A percentile compares a stretch with the other conserved stretches of the same genome.
phyloP scores from a whole-genome alignment of 2,888 invertebrate species.

The Creontiades dilutus region DNA sequence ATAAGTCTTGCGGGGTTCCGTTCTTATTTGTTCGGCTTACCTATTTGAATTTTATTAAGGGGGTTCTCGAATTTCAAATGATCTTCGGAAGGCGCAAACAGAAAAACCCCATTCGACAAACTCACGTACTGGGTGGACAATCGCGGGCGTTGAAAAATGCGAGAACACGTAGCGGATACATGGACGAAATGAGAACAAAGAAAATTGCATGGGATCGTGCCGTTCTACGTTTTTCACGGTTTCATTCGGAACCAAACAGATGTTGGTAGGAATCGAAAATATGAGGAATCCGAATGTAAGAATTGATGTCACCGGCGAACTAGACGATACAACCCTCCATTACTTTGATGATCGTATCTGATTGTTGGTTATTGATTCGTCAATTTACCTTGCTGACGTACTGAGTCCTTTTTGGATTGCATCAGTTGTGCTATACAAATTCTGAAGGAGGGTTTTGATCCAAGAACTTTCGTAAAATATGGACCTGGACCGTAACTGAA shows the following conservation, averaged over 20 bases:
- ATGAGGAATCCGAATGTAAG: too few relatives aligned
- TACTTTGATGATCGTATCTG: too few relatives aligned
- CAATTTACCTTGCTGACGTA: too few relatives aligned
- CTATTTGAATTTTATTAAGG: neutral
- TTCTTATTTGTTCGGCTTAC: neutral
- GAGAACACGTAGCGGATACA: slow-evolving; percentile 21
- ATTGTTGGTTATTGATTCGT: too few relatives aligned
- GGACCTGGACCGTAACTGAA: too few relatives aligned
- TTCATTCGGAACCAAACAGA: neutral
- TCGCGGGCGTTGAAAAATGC: slow-evolving; percentile 17
- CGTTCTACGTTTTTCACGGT: neutral
- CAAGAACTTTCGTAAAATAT: too few relatives aligned
- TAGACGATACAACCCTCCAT: too few relatives aligned
- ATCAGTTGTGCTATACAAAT: too few relatives aligned
- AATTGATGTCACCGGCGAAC: too few relatives aligned
- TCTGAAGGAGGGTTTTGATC: too few relatives aligned
- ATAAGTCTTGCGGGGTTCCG: neutral
- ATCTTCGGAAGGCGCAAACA: neutral
- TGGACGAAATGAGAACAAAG: slow-evolving; percentile 16
- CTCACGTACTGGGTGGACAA: slow-evolving; percentile 20
- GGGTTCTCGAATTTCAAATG: neutral
- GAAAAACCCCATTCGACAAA: slow-evolving; percentile 13
- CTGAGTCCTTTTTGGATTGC: too few relatives aligned
- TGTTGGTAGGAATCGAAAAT: neutral
- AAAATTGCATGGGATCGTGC: neutral